Percentiles rank a stretch among this genome's conserved stretches.
phyloP scores from a whole-genome alignment of 2,797 vertebrate species.

The Leptoclinus maculatus region DNA sequence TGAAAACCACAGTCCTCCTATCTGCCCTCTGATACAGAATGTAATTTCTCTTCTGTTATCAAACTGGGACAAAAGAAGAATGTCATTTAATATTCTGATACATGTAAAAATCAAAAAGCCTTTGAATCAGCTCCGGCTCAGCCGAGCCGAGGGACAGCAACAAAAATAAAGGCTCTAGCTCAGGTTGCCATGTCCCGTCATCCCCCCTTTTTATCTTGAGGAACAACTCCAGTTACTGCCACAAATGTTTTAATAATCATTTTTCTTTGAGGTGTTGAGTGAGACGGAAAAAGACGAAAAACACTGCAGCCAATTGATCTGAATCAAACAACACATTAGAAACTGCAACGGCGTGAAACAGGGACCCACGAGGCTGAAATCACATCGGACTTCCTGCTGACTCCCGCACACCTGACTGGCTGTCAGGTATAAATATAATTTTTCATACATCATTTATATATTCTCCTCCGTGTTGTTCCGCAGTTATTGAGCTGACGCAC shows the following conservation, averaged over 20 bases:
- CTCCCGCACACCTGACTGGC: slow-evolving; percentile 46
- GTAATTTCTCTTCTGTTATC: slow-evolving; percentile 15
- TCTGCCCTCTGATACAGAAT: slow-evolving; percentile 11
- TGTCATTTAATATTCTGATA: slow-evolving; percentile 57
- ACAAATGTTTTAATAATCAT: slow-evolving; percentile 24
- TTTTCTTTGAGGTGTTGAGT: slow-evolving; percentile 16
- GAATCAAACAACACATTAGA: slow-evolving; percentile 34
- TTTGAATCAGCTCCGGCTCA: slow-evolving; percentile 26
- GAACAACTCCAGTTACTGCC: background rate
- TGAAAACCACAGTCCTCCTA: background rate
- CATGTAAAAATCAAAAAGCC: slow-evolving; percentile 40
- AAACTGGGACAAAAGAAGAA: slow-evolving; percentile 37
- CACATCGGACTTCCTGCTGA: slow-evolving; percentile 50
- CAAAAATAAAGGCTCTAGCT: slow-evolving; percentile 1
- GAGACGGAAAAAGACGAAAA: slow-evolving; percentile 31
- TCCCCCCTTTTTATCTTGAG: slow-evolving; percentile 9
- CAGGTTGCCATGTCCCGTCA: slow-evolving; percentile 30
- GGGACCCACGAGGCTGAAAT: slow-evolving; percentile 44
- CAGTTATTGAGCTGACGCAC: slow-evolving; percentile 52
- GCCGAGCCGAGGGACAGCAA: background rate
- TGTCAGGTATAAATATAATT: slow-evolving; percentile 58
- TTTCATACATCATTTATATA: slow-evolving; percentile 65
- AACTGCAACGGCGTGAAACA: slow-evolving; percentile 38
- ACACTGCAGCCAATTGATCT: slow-evolving; percentile 15
- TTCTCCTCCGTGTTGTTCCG: slow-evolving; percentile 47